Evolutionary conservation across 2,797 vertebrate genomes (phyloP).

Genomic region (Phoebastria nigripes): DNA sequence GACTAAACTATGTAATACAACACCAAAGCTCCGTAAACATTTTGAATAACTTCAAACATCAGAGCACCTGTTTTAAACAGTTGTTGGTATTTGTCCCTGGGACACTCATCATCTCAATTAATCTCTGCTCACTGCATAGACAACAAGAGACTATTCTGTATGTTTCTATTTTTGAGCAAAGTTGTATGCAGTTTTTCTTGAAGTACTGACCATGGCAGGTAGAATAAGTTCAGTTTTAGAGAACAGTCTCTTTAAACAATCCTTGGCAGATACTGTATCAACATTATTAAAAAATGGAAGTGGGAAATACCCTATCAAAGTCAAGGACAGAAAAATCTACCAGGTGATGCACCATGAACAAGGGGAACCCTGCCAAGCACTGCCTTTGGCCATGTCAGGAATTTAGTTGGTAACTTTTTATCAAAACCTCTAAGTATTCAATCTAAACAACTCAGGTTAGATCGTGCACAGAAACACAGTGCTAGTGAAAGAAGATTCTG

Average conservation of each 20-base stretch:
- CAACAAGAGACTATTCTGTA: not conserved
- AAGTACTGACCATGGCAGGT: not conserved
- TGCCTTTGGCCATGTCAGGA: not conserved
- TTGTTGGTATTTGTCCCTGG: not conserved
- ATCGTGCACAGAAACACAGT: not conserved
- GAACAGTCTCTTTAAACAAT: not conserved
- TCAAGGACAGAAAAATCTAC: not conserved
- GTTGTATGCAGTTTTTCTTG: not conserved
- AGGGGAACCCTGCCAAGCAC: not conserved
- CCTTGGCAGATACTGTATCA: not conserved
- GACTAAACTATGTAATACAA: not conserved
- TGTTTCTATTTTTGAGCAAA: not conserved
- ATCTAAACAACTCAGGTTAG: not conserved
- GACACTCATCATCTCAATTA: not conserved
- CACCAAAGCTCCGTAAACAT: conserved; percentile 20
- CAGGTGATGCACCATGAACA: not conserved
- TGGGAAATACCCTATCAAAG: not conserved
- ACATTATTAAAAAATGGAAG: not conserved
- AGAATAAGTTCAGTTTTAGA: not conserved
- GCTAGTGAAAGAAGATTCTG: not conserved
- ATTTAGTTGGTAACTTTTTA: not conserved
- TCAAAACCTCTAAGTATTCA: not conserved
- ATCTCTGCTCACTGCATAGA: not conserved
- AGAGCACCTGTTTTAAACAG: conserved; percentile 41
- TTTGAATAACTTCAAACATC: conserved; percentile 32